A percentile compares a stretch with the other conserved stretches of the same genome.
These are phyloP conservation scores for Eidolon dupreanum DNA, from an alignment of 2,797 vertebrate species.

Conservation along the genomic window DNA sequence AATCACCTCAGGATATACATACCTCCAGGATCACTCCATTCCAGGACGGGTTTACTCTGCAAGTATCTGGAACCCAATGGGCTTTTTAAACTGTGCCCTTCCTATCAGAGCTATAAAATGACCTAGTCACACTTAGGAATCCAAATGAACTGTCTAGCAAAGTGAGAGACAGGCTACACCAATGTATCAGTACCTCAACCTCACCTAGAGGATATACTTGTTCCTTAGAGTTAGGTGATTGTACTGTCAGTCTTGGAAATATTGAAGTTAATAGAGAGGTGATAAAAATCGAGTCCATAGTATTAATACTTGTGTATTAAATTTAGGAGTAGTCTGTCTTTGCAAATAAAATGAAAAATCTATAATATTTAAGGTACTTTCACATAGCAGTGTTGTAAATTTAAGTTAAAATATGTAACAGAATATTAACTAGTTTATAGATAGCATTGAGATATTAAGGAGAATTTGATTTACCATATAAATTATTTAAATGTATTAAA, in stretches of 20 bases:
- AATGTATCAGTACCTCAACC: not conserved
- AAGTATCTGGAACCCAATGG: not conserved
- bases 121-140: not conserved
- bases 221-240: not conserved
- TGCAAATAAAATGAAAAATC: not conserved
- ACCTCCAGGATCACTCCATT: not conserved
- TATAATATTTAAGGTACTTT: not conserved
- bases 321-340: not conserved
- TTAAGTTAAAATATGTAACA: not conserved
- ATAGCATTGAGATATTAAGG: not conserved
- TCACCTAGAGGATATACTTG: not conserved
- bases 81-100: not conserved
- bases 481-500: not conserved
- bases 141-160: not conserved
- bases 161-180: not conserved
- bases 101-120: not conserved
- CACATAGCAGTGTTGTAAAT: not conserved
- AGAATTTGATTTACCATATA: not conserved
- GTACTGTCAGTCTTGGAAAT: not conserved
- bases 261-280: not conserved
- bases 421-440: not conserved
- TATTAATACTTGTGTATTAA: not conserved
- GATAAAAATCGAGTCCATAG: not conserved
- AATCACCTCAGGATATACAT: not conserved
- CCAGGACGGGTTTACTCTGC: not conserved